phyloP scores from a whole-genome alignment of 2,888 invertebrate species.

The Crematogaster levior region DNA sequence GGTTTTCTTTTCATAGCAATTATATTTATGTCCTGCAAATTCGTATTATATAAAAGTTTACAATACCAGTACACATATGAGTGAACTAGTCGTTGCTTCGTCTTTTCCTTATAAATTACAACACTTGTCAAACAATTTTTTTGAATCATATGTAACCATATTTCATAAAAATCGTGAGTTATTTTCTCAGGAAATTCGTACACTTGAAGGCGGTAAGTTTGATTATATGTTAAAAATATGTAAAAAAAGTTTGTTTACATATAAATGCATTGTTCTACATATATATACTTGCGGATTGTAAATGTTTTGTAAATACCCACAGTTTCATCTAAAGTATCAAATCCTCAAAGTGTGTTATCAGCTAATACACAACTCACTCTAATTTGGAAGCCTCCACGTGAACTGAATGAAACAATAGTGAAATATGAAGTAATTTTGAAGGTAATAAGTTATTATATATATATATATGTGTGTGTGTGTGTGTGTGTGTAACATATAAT shows the following conservation, averaged over 20 bases:
- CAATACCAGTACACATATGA: background rate
- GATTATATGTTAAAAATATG: background rate
- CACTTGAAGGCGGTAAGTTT: constrained; percentile 71
- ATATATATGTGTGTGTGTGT: too few species aligned
- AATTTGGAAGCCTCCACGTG: constrained; percentile 69
- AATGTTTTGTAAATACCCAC: background rate
- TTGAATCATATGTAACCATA: constrained; percentile 58
- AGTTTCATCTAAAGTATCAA: constrained; percentile 67
- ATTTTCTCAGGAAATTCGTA: constrained; percentile 52
- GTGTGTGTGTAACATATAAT: too few species aligned
- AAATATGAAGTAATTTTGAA: constrained; percentile 65
- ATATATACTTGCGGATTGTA: too few species aligned
- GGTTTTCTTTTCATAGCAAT: background rate
- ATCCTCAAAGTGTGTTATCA: background rate
- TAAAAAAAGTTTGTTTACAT: background rate
- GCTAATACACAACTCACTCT: constrained; percentile 19
- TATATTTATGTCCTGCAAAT: constrained; percentile 64
- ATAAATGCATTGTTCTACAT: background rate
- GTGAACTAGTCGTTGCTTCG: background rate
- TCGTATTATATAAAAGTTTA: constrained; percentile 68
- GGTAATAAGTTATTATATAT: constrained; percentile 69
- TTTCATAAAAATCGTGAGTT: background rate
- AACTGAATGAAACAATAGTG: constrained; percentile 62
- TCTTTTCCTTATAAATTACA: constrained; percentile 61
- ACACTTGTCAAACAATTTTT: constrained; percentile 54